phyloP scores from a whole-genome alignment of 2,888 invertebrate species.

The Catonia carolina region DNA sequence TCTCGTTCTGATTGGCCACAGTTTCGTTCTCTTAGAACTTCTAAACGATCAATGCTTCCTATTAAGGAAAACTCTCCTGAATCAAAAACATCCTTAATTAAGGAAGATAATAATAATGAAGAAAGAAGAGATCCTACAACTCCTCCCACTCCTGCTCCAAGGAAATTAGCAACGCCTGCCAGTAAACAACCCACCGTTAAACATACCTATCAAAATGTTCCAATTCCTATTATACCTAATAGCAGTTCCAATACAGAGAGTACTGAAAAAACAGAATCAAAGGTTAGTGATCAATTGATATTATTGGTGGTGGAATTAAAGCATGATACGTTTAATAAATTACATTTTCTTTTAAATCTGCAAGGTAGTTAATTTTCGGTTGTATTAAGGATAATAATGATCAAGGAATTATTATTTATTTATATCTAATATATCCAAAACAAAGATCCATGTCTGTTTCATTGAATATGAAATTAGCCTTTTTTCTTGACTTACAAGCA shows the following conservation, averaged over 20 bases:
- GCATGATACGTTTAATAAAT: too few species aligned
- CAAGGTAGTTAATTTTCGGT: too few species aligned
- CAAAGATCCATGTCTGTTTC: too few species aligned
- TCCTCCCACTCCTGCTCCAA: slow-evolving; percentile 37
- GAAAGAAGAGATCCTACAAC: slow-evolving; percentile 13
- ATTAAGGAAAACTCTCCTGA: slow-evolving; percentile 31
- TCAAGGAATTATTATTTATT: too few species aligned
- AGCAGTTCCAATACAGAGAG: slow-evolving; percentile 24
- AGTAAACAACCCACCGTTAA: slow-evolving; percentile 31
- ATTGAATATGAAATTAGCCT: too few species aligned
- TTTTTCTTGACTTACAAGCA: too few species aligned
- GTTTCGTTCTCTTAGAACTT: slow-evolving; percentile 35
- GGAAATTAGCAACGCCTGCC: slow-evolving; percentile 32
- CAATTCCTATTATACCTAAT: slow-evolving; percentile 45
- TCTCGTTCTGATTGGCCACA: slow-evolving; percentile 33
- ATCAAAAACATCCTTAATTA: slow-evolving; percentile 17
- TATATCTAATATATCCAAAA: too few species aligned
- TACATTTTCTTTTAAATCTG: too few species aligned
- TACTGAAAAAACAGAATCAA: slow-evolving; percentile 3
- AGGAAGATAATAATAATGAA: slow-evolving; percentile 3
- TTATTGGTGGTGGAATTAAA: not conserved
- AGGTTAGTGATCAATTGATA: not conserved
- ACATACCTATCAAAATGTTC: slow-evolving; percentile 51
- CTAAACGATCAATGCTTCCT: slow-evolving; percentile 31
- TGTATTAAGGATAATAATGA: too few species aligned